These are phyloP conservation scores for Laticauda laticaudata DNA, from an alignment of 2,113 vertebrate species.

Conservation along the genomic window DNA sequence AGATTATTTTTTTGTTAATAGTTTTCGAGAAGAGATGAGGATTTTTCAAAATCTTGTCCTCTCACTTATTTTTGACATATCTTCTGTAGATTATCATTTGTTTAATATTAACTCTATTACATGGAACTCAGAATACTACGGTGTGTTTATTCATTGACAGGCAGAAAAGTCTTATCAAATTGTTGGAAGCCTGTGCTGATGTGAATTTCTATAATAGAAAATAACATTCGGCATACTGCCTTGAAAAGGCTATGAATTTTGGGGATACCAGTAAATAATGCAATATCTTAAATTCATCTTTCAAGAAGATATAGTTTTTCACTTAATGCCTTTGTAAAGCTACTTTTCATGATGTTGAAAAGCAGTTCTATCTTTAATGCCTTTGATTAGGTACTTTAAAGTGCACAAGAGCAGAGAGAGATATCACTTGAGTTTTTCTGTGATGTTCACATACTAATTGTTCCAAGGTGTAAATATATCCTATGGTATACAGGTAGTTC, in stretches of 20 bases:
- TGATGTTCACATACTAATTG: not conserved
- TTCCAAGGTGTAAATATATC: not conserved
- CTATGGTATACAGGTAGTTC: not conserved
- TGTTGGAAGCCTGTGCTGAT: constrained; percentile 12
- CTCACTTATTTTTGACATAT: constrained; percentile 5
- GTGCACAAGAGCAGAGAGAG: not conserved
- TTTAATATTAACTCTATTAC: constrained; percentile 5
- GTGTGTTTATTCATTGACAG: not conserved
- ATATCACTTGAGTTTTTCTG: not conserved
- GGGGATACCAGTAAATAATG: not conserved
- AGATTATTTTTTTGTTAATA: not conserved
- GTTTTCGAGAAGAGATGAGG: not conserved
- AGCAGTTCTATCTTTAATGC: no score
- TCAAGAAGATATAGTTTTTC: not conserved
- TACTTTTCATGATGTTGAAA: not conserved
- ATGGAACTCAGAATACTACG: not conserved
- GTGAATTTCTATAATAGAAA: not conserved
- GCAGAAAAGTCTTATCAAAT: constrained; percentile 18
- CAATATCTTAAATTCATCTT: not conserved
- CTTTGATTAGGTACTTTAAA: no score
- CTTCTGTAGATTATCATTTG: constrained; percentile 9
- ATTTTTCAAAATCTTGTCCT: not conserved
- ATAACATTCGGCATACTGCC: not conserved
- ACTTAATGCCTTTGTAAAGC: not conserved
- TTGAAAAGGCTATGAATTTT: not conserved